Evolutionary conservation across 1,140 invertebrate genomes (phyloP), one percentile per base, ranked within the genome.

Genomic region (Ceratitis capitata): DNA sequence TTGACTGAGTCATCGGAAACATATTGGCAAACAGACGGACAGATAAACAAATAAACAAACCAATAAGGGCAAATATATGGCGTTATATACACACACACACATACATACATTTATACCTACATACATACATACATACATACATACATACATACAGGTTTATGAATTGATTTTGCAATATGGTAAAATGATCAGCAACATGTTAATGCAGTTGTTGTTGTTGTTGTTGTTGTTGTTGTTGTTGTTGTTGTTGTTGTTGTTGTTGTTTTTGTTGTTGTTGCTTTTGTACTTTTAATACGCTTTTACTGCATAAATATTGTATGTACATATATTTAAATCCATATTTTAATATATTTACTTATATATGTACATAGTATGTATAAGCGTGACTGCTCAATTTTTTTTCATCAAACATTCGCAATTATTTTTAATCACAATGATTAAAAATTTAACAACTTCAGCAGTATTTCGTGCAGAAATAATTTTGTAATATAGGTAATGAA

Each of bases 401-500:
- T n/a, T n/a, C n/a, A 45, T 23, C n/a, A 78, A 19, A 39, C 69
- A 78, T 78, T 78, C 12, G 69, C 69, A 78, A 78, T 78, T 78
- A 78, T 78, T 78, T 78, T 78, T 78, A 78, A 78, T 78, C 69
- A 78, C 69, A 42, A 78, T 78, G 69, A 78, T 78, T 78, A 78
- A 78, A 78, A 45, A 78, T 78, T 78, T 78, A 78, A 78, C 69
- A 78, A 78, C 69, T 78, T 78, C 69, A 45, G 69, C 69, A 78
- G 69, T 45, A 78, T 78, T 78, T 78, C 39, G 39, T 78, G 69
- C 69, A 45, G 69, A 42, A 78, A 78, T 78, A 78, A 78, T 78
- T n/a, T 78, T 78, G 69, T 78, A 78, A 78, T 78, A 78, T 78
- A 78, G 69, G 69, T 78, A 78, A 78, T 78, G 69, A 78, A 78